Percentiles rank a stretch among this genome's conserved stretches.
These are phyloP conservation scores for Leptodactylus fallax DNA, from an alignment of 2,797 vertebrate species.

Conservation along the genomic window DNA sequence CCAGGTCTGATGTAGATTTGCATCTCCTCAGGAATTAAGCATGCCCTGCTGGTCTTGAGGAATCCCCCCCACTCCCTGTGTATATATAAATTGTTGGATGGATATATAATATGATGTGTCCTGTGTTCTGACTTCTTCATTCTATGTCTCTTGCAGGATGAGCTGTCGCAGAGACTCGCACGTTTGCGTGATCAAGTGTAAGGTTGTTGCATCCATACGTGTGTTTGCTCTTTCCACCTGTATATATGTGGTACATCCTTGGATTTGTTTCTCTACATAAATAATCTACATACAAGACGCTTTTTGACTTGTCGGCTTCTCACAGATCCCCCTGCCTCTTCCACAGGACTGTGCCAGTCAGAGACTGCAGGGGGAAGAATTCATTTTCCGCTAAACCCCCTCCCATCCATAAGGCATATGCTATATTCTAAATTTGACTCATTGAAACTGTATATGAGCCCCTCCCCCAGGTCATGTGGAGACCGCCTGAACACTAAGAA, in stretches of 20 bases:
- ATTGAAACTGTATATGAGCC: not conserved
- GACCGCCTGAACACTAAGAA: not conserved
- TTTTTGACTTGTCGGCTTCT: not conserved
- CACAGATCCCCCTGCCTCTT: not conserved
- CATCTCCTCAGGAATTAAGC: no score
- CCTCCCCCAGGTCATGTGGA: not conserved
- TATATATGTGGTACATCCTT: constrained; percentile 56
- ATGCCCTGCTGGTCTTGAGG: no score
- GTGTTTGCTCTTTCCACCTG: constrained; percentile 39
- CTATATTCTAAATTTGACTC: not conserved
- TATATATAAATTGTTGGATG: not conserved
- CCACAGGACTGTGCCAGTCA: not conserved
- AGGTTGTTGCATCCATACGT: constrained; percentile 40
- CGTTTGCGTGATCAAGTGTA: constrained; percentile 78
- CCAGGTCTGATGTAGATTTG: no score
- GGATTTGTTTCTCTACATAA: constrained; percentile 1
- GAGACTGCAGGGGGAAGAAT: not conserved
- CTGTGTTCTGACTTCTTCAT: not conserved
- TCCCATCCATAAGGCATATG: no score
- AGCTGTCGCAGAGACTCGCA: constrained; percentile 77
- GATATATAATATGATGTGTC: not conserved
- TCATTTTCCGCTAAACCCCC: not conserved
- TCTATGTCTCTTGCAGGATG: constrained; percentile 70
- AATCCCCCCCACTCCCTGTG: no score
- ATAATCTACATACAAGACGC: not conserved